Conservation (phyloP, 2,113 vertebrate species). For the Apistogramma diplotaenia region DNA sequence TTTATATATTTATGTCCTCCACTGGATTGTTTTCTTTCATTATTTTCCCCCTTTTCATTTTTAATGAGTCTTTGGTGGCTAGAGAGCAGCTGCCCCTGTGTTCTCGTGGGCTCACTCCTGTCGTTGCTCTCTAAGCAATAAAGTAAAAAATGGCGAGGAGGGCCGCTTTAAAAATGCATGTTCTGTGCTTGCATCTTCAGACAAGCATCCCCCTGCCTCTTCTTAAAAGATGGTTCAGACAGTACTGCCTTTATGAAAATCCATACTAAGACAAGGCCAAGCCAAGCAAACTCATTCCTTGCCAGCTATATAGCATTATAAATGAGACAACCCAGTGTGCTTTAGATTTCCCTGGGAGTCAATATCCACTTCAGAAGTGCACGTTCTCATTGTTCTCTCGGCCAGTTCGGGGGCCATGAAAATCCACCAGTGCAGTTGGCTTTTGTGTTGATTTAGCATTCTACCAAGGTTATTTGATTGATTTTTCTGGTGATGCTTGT, state of each 20-base stretch:
- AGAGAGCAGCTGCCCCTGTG: conserved; percentile 7
- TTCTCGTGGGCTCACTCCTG: conserved; percentile 16
- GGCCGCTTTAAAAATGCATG: conserved; percentile 58
- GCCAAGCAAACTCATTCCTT: conserved; percentile 12
- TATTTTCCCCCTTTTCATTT: conserved; percentile 42
- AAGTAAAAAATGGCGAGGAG: conserved; percentile 34
- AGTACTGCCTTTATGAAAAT: conserved; percentile 41
- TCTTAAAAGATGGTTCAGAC: conserved; percentile 24
- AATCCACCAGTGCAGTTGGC: background rate
- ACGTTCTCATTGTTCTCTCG: background rate
- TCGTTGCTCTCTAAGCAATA: conserved; percentile 28
- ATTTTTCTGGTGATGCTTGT: conserved; percentile 50
- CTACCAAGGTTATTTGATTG: conserved; percentile 51
- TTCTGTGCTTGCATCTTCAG: conserved; percentile 38
- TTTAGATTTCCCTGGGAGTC: conserved; percentile 29
- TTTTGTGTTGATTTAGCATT: conserved; percentile 52
- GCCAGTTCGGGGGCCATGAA: background rate
- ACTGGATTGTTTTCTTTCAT: conserved; percentile 27
- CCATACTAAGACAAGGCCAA: conserved; percentile 43
- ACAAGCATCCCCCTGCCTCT: conserved; percentile 27
- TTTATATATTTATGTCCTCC: conserved; percentile 35
- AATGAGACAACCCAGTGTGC: conserved; percentile 6
- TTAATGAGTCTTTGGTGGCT: conserved; percentile 58
- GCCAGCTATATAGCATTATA: conserved; percentile 3
- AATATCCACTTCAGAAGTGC: conserved; percentile 14